These are phyloP conservation scores for Barypeithes pellucidus DNA, from an alignment of 2,888 invertebrate genomes.

Conservation along the genomic window DNA sequence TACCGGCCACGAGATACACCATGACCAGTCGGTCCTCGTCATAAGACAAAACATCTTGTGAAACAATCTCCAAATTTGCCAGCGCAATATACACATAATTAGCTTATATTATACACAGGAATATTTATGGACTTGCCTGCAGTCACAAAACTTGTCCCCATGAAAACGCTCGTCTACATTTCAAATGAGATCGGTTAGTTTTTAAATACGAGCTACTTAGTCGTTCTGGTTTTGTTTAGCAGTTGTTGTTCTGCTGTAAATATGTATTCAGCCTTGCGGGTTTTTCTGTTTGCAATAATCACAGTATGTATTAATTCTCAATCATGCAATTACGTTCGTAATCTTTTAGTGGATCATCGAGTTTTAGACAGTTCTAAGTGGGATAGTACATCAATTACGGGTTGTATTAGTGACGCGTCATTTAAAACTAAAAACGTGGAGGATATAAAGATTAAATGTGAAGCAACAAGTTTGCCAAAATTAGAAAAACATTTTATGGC, in stretches of 20 bases:
- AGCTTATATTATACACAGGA: no score
- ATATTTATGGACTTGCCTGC: no score
- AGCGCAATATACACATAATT: no score
- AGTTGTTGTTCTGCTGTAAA: background rate
- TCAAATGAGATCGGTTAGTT: no score
- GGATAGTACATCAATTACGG: constrained; percentile 6
- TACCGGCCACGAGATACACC: no score
- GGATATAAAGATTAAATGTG: background rate
- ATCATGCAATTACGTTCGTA: constrained; percentile 1
- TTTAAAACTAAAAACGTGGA: constrained; percentile 1
- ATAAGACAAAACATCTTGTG: no score
- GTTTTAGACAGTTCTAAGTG: background rate
- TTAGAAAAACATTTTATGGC: constrained; percentile 6
- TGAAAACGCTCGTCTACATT: no score
- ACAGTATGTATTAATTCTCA: background rate
- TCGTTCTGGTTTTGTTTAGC: no score
- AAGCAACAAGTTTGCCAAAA: background rate
- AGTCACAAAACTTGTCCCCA: no score
- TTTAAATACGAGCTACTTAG: no score
- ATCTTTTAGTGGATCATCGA: constrained; percentile 1
- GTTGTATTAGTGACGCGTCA: constrained; percentile 7
- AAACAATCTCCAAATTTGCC: no score
- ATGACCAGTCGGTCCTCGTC: no score
- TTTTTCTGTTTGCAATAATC: background rate
- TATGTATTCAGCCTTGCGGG: background rate